These are phyloP conservation scores for Atta cephalotes DNA, from an alignment of 1,140 invertebrate genomes.

Conservation along the genomic window DNA sequence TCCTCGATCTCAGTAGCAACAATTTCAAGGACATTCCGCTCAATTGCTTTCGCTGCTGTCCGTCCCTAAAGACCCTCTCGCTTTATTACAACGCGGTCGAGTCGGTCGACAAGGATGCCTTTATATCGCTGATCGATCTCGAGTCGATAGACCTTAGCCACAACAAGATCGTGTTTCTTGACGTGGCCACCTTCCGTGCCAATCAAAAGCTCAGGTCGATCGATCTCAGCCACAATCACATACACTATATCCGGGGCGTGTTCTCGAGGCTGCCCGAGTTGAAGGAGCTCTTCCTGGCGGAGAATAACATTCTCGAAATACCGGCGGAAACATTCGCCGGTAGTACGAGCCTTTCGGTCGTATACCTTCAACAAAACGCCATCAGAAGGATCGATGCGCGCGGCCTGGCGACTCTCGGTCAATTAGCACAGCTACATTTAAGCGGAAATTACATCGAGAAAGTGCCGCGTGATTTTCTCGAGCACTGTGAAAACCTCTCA, in stretches of 20 bases:
- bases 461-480: constrained; percentile 91
- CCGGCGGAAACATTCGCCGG: constrained; percentile 93
- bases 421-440: constrained; percentile 93
- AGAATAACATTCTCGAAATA: constrained; percentile 96
- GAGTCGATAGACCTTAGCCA: constrained; percentile 95
- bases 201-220: constrained; percentile 93
- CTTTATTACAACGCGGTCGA: constrained; percentile 94
- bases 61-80: constrained; percentile 92
- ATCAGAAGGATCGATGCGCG: constrained; percentile 91
- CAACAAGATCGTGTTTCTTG: constrained; percentile 93
- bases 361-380: constrained; percentile 95
- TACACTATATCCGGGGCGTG: constrained; percentile 93
- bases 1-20: constrained; percentile 95
- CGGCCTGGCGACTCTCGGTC: constrained; percentile 90
- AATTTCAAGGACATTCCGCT: constrained; percentile 91
- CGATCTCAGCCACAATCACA: constrained; percentile 95
- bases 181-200: constrained; percentile 90
- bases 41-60: constrained; percentile 93
- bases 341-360: constrained; percentile 91
- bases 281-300: constrained; percentile 93
- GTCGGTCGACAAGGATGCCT: constrained; percentile 91
- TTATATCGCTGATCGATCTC: constrained; percentile 90
- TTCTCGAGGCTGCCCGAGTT: constrained; percentile 93
- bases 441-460: constrained; percentile 94
- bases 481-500: constrained; percentile 91